Conservation (phyloP, 2,113 vertebrate genomes). For the Mustelus asterias region DNA sequence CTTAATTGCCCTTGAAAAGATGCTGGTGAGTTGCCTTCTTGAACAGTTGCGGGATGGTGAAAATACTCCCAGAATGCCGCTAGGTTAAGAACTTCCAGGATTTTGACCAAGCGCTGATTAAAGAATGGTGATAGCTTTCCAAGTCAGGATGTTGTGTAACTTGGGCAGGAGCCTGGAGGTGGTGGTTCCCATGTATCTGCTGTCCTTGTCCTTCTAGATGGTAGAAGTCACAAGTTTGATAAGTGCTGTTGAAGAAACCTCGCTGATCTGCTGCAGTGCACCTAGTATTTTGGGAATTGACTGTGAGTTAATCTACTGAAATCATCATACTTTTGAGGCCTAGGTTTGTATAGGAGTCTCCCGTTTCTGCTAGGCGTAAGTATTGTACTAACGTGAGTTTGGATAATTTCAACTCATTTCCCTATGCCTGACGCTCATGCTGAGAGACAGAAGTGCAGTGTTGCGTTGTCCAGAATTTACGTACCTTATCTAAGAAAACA, state of each 20-base stretch:
- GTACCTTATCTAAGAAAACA: neutral
- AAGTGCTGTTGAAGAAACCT: neutral
- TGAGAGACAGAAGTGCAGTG: neutral
- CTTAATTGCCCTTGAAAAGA: neutral
- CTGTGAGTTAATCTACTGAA: neutral
- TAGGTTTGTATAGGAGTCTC: neutral
- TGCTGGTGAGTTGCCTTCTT: neutral
- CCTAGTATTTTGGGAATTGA: neutral
- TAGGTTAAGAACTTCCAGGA: neutral
- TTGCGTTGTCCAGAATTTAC: neutral
- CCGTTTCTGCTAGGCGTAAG: neutral
- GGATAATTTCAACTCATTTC: neutral
- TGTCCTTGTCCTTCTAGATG: neutral
- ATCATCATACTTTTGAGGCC: neutral
- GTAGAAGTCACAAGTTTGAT: neutral
- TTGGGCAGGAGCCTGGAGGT: neutral
- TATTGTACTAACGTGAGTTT: neutral
- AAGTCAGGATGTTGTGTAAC: neutral
- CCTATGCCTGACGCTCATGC: neutral
- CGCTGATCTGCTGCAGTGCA: neutral
- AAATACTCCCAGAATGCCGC: neutral
- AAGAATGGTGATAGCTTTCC: neutral
- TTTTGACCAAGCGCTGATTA: neutral
- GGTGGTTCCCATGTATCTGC: neutral
- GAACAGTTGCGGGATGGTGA: neutral